phyloP scores from a whole-genome alignment of 37 sponge, comb jelly and placozoan genomes.

The Axinella damicornis region DNA sequence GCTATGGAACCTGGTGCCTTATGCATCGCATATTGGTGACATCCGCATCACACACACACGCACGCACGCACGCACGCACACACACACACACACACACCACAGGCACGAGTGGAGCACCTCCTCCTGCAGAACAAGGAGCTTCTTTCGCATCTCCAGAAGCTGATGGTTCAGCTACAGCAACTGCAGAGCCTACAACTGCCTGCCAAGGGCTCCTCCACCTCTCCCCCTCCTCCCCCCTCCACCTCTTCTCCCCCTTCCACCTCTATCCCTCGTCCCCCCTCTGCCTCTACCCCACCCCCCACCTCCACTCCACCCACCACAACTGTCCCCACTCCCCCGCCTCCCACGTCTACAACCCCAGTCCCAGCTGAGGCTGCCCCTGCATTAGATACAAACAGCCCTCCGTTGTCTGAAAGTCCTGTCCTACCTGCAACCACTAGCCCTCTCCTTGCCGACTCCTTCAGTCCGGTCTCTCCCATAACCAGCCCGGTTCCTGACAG shows the following conservation, averaged over 20 bases:
- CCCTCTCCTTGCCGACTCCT: not conserved
- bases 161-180: constrained; percentile 68
- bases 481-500: not conserved
- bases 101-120: constrained; percentile 83
- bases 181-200: constrained; percentile 37
- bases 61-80: constrained; percentile 1
- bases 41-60: not conserved
- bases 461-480: not conserved
- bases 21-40: no score
- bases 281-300: not conserved
- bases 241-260: not conserved
- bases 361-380: not conserved
- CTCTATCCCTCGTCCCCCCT: not conserved
- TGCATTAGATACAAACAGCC: not conserved
- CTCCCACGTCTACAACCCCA: not conserved
- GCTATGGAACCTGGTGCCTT: no score
- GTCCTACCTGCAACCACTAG: not conserved
- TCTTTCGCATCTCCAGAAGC: constrained; percentile 81
- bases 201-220: not conserved
- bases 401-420: not conserved
- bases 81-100: not conserved
- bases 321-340: not conserved
- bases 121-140: constrained; percentile 87
- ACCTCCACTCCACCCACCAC: not conserved
- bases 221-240: not conserved